Evolutionary conservation across 2,888 invertebrate species (phyloP), one percentile per base, ranked within the genome.

Genomic region (Dicroscelio sp.): DNA sequence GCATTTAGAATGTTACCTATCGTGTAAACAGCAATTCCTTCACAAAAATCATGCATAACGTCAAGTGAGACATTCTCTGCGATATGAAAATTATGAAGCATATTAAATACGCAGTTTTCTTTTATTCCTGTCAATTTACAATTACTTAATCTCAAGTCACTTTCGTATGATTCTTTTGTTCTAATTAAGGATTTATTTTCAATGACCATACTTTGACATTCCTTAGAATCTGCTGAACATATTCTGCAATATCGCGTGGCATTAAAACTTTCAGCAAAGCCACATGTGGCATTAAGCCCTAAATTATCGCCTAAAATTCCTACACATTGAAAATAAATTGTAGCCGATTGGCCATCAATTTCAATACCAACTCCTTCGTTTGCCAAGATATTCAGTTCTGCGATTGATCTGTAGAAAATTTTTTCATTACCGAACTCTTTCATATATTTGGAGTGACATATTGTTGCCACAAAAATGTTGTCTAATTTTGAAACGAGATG

Each of bases 191-290:
- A 55, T 60, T 78, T 60, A 63, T 71, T 76, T 52, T 93, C 92
- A 33, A 85, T 86, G 14, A 85, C 58, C 82, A 92, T 79, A 14
- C 87, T 63, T 76, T 90, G 90, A 80, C 92, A 90, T 83, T 89
- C 23, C 33, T 23, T 17, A 6, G 17, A 38, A 35, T 63, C 85
- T 31, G 88, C 86, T 60, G 75, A 83, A 76, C 85, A 85, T 52
- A 85, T 85, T 67, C 85, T 65, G 35, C 85, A 85, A 55, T 38
- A 85, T 55, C 20, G 27, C 8, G 31, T 67, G 3, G 85, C 76
- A 20, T 52, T 67, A 27, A 85, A 85, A 8, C 76, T n/a, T 67
- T 76, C 75, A 30, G 65, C 23, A 75, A 76, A 85, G n/a, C 76
- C 84, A 35, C 76, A 85, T 23, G 33, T 85, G 23, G 17, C 38